Evolutionary conservation across 2,113 vertebrate species (phyloP), one percentile per base, ranked within the genome.

Genomic region (Leptocoma aspasia): DNA sequence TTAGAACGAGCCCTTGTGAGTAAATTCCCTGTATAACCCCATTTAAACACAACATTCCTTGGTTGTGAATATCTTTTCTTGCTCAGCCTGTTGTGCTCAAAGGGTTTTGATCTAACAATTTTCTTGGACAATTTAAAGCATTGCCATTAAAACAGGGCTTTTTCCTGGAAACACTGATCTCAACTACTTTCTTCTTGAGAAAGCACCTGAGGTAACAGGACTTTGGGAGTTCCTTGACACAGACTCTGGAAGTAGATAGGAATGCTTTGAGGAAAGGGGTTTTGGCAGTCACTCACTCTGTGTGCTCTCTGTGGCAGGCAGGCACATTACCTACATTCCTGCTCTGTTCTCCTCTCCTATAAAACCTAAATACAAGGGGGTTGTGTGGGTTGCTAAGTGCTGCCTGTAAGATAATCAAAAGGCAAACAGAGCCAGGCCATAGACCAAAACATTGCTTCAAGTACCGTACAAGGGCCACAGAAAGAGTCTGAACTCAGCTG

Each of bases 371-470:
- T 91, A 80, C 33, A 31, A 64, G 76, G 47, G 41, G 44, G 47
- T 88, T 82, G 49, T 70, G 71, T 81, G 52, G 39, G 91, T 96
- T 94, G 90, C 93, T 96, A 95, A 83, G 93, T 87, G 60, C 79
- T 89, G 60, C 70, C 79, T 78, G 76, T 86, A 64, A 88, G 79
- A 56, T 90, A 96, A 96, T 95, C 87, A 94, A 86, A 97, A 89
- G 76, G 56, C 69, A 96, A 96, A 95, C 75, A 94, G 84, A 87
- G 70, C 75, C 89, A 73, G 82, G 86, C 61, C 50, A 23, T 47
- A 63, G 85, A 91, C 63, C 73, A 92, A 90, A 91, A 5, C 50
- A 17, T 35, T 82, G 78, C 52, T 80, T 79, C 26, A 59, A 68
- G 90, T 81, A 65, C 92, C 63, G 79, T 93, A 60, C 79, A 64